A percentile compares a stretch with the other conserved stretches of the same genome.
Conservation (phyloP, 2,113 vertebrate species). For the Ictidomys tridecemlineatus region DNA sequence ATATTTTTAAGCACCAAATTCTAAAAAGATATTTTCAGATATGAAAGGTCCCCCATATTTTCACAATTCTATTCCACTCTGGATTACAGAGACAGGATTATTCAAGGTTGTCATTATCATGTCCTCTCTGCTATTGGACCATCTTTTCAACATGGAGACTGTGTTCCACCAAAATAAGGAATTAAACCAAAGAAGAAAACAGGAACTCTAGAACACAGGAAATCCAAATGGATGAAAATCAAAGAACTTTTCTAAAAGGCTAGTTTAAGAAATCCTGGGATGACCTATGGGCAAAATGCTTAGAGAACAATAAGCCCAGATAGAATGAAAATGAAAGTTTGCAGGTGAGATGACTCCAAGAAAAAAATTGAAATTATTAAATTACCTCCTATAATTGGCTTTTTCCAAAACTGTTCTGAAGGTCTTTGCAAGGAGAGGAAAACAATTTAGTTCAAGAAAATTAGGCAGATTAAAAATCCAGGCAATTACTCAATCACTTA, state of each 20-base stretch:
- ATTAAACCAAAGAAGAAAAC: neutral
- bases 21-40: neutral
- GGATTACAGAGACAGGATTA: neutral
- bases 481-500: neutral
- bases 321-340: neutral
- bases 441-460: neutral
- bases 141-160: neutral
- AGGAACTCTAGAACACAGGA: neutral
- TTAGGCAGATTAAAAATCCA: neutral
- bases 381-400: neutral
- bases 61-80: neutral
- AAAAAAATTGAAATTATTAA: neutral
- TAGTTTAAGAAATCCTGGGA: neutral
- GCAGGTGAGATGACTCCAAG: neutral
- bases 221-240: neutral
- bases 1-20: neutral
- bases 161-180: neutral
- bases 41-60: neutral
- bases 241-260: neutral
- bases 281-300: neutral
- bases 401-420: neutral
- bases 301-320: neutral
- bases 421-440: neutral
- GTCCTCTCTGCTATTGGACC: rapidly evolving
- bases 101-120: neutral